phyloP scores from a whole-genome alignment of 92 coral and sea anemone genomes.

The Siderastrea siderea region DNA sequence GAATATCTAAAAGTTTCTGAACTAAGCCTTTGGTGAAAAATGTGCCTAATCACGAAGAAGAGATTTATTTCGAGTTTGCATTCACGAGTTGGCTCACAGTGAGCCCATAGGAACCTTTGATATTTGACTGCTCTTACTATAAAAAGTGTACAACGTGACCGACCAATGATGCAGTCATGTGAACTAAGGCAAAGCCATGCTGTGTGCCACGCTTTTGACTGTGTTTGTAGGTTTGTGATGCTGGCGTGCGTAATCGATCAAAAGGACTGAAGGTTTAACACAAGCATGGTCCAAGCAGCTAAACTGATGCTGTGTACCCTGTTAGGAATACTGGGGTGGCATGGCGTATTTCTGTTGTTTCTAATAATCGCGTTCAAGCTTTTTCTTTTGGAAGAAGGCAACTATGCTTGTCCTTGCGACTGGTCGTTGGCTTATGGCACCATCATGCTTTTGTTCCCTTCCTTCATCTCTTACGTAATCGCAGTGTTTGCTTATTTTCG shows the following conservation, averaged over 20 bases:
- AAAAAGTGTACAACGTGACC: no score
- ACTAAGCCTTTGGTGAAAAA: no score
- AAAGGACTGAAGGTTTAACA: not conserved
- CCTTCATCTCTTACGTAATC: slow-evolving; percentile 28
- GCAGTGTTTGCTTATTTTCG: slow-evolving; percentile 62
- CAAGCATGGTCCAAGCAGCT: slow-evolving; percentile 38
- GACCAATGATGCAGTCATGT: no score
- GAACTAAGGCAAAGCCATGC: no score
- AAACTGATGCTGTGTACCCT: slow-evolving; percentile 34
- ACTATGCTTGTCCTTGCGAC: slow-evolving; percentile 49
- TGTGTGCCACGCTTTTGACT: no score
- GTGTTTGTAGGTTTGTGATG: not conserved
- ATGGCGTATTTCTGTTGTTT: slow-evolving; percentile 52
- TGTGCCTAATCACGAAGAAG: no score
- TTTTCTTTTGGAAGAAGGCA: slow-evolving; percentile 17
- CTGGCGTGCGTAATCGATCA: not conserved
- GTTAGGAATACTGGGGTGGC: slow-evolving; percentile 65
- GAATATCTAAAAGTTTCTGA: no score
- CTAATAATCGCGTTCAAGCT: slow-evolving; percentile 45
- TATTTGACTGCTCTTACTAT: no score
- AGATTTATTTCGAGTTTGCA: no score
- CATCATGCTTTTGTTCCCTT: slow-evolving; percentile 59
- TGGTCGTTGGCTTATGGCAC: slow-evolving; percentile 50
- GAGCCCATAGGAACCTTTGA: no score
- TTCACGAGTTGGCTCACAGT: no score